phyloP scores from a whole-genome alignment of 2,113 vertebrate species.

The Jacana jacana region DNA sequence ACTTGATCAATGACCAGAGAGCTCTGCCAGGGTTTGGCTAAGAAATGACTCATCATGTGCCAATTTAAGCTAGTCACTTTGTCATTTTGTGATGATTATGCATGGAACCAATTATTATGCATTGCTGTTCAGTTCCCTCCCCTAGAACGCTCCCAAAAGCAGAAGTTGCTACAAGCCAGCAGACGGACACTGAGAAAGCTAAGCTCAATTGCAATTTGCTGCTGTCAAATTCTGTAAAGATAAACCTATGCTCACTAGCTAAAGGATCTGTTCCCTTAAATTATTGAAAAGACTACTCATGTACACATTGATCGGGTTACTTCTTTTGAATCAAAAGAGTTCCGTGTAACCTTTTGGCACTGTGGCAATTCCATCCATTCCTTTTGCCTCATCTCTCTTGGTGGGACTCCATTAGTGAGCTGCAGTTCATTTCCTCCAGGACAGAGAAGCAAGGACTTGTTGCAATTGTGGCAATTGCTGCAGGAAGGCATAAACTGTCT shows the following conservation, averaged over 20 bases:
- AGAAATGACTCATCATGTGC: slow-evolving; percentile 26
- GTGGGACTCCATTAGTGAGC: background rate
- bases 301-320: background rate
- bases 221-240: background rate
- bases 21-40: slow-evolving; percentile 45
- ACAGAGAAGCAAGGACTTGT: background rate
- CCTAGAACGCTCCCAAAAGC: background rate
- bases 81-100: background rate
- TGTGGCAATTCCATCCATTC: background rate
- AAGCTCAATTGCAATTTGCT: background rate
- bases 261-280: background rate
- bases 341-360: background rate
- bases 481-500: background rate
- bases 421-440: background rate
- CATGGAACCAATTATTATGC: background rate
- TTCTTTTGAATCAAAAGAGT: background rate
- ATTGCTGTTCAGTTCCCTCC: slow-evolving; percentile 1
- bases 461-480: background rate
- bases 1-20: slow-evolving; percentile 56
- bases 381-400: background rate
- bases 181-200: slow-evolving; percentile 16
- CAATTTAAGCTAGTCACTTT: slow-evolving; percentile 35
- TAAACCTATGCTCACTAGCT: background rate
- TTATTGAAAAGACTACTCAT: background rate
- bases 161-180: slow-evolving; percentile 8